A percentile compares a stretch with the other conserved stretches of the same genome.
These are phyloP conservation scores for Hermaeophaga mercurialis DNA, from an alignment of 2,888 invertebrate species.

Conservation along the genomic window DNA sequence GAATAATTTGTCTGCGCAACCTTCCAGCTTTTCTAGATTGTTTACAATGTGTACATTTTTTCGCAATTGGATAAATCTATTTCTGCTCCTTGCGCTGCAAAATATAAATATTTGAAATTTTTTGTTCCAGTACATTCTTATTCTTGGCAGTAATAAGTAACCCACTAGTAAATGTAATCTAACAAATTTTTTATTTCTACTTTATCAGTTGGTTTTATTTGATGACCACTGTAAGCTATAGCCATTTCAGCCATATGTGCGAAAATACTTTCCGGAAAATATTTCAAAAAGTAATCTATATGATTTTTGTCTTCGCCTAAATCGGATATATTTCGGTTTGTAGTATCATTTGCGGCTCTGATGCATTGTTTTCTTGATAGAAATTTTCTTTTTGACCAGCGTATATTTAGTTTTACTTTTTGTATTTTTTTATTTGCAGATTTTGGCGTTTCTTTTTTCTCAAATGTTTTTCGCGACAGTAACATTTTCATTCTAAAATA, in stretches of 20 bases:
- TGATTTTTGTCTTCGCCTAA: constrained; percentile 9
- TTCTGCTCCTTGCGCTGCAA: background rate
- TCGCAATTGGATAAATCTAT: background rate
- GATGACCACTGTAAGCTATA: constrained; percentile 8
- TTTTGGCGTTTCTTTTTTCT: background rate
- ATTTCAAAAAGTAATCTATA: constrained; percentile 4
- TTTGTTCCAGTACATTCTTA: constrained; percentile 1
- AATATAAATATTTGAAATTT: background rate
- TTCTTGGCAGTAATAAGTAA: background rate
- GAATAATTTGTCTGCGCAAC: background rate
- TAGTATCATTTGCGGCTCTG: constrained; percentile 4
- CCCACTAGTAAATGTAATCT: constrained; percentile 9
- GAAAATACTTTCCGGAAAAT: constrained; percentile 6
- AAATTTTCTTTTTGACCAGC: constrained; percentile 4
- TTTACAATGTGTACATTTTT: background rate
- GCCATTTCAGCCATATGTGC: constrained; percentile 13
- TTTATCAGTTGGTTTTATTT: constrained; percentile 13
- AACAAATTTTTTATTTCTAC: constrained; percentile 13
- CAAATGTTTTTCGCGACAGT: background rate
- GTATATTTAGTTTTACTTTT: constrained; percentile 4
- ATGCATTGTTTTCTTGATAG: background rate
- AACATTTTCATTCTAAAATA: background rate
- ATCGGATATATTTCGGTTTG: constrained; percentile 12
- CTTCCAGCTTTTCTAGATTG: background rate
- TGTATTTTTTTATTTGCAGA: background rate